phyloP scores from a whole-genome alignment of 1,140 invertebrate species.

The Riptortus pedestris region DNA sequence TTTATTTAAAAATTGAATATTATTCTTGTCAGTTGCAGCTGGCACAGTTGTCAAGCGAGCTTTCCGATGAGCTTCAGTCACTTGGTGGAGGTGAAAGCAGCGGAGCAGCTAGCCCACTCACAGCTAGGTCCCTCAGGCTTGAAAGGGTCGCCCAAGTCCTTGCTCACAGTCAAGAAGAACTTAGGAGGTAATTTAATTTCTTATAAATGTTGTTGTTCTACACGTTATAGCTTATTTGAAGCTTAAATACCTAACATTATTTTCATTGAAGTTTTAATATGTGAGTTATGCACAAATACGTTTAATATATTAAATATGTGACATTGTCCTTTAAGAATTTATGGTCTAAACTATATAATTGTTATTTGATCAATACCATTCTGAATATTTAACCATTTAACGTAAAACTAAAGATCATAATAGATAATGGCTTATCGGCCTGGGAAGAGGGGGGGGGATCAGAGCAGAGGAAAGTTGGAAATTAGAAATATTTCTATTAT shows the following conservation, averaged over 20 bases:
- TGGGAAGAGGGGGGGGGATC: no score
- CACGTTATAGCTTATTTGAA: background rate
- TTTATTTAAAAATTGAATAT: background rate
- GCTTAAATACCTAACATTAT: no score
- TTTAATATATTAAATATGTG: background rate
- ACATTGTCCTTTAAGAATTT: background rate
- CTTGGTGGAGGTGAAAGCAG: slow-evolving; percentile 53
- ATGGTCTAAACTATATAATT: slow-evolving; percentile 1
- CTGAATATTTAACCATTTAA: no score
- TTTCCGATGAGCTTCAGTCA: slow-evolving; percentile 57
- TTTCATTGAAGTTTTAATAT: no score
- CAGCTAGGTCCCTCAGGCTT: slow-evolving; percentile 70
- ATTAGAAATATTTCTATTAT: no score
- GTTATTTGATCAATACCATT: no score
- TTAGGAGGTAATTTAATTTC: slow-evolving; percentile 52
- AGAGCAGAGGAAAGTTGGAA: no score
- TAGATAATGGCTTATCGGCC: no score
- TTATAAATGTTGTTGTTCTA: no score
- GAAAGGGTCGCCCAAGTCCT: slow-evolving; percentile 75
- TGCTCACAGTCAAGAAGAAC: slow-evolving; percentile 77
- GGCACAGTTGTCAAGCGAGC: slow-evolving; percentile 46
- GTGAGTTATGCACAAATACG: background rate
- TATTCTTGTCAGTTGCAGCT: slow-evolving; percentile 48
- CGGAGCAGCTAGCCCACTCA: slow-evolving; percentile 69
- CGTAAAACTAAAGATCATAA: no score